These are phyloP conservation scores for Semnornis frantzii DNA, from an alignment of 2,113 vertebrate species.

Conservation along the genomic window DNA sequence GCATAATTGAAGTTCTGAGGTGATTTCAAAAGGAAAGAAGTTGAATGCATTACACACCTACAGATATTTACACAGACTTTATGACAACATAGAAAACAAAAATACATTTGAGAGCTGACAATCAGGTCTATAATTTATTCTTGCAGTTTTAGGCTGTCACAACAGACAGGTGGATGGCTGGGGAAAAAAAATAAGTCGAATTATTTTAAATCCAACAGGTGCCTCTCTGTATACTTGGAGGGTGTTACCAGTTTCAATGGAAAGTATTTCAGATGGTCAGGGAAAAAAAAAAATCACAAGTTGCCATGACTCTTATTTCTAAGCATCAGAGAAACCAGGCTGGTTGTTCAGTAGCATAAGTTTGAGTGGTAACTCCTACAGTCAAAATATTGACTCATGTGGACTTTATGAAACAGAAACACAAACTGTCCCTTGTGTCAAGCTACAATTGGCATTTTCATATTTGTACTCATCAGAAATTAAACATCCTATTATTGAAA, in stretches of 20 bases:
- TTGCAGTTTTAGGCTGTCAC: background rate
- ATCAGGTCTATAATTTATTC: constrained; percentile 1
- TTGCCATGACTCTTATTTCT: background rate
- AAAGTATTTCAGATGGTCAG: background rate
- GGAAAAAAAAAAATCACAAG: background rate
- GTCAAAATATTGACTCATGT: background rate
- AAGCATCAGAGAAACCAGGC: background rate
- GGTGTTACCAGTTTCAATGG: background rate
- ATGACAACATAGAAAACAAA: background rate
- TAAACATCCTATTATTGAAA: background rate
- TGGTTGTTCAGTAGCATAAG: background rate
- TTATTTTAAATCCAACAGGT: background rate
- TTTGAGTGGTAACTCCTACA: background rate
- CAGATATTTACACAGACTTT: background rate
- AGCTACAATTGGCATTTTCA: background rate
- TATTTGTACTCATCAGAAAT: background rate
- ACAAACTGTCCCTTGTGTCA: background rate
- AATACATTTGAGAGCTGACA: background rate
- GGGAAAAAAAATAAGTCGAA: background rate
- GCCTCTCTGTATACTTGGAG: background rate
- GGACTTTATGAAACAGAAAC: background rate
- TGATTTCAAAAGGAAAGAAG: background rate
- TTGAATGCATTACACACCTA: background rate
- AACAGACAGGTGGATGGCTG: background rate
- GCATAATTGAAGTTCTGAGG: background rate